These are phyloP conservation scores for Peromyscus californicus DNA, from an alignment of 2,113 vertebrate genomes.

Conservation along the genomic window DNA sequence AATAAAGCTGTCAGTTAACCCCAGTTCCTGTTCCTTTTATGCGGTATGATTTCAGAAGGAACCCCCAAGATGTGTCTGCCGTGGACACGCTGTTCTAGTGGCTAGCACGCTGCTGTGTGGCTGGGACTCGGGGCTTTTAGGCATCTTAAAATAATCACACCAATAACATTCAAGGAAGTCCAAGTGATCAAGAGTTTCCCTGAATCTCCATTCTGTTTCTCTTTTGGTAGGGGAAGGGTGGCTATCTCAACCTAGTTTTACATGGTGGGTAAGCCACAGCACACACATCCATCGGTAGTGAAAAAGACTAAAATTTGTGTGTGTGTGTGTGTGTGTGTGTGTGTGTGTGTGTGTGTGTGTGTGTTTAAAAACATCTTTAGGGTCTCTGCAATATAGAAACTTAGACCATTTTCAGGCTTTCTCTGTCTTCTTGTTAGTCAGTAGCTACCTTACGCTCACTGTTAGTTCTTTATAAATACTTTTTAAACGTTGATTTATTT, in stretches of 20 bases:
- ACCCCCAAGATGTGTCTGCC: background rate
- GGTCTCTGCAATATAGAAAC: background rate
- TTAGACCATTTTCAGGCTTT: background rate
- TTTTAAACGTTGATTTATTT: background rate
- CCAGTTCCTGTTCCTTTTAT: constrained; percentile 27
- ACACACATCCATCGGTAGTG: background rate
- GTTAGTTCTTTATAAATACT: background rate
- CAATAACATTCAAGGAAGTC: constrained; percentile 1
- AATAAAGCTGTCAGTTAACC: constrained; percentile 12
- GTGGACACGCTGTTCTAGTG: background rate
- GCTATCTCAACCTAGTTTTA: background rate
- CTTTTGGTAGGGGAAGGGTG: background rate
- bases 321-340: too few species aligned
- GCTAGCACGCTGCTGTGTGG: background rate
- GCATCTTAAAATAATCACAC: background rate
- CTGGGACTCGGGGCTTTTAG: background rate
- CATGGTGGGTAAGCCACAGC: background rate
- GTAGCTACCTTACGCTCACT: background rate
- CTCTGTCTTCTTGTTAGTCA: background rate
- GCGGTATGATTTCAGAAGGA: background rate
- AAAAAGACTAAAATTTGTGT: background rate
- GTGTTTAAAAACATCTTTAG: background rate
- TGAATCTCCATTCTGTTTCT: background rate
- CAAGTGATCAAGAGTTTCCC: background rate
- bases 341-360: too few species aligned